These are phyloP conservation scores for Neodontobutis hainanensis DNA, from an alignment of 2,113 vertebrate species.

Conservation along the genomic window DNA sequence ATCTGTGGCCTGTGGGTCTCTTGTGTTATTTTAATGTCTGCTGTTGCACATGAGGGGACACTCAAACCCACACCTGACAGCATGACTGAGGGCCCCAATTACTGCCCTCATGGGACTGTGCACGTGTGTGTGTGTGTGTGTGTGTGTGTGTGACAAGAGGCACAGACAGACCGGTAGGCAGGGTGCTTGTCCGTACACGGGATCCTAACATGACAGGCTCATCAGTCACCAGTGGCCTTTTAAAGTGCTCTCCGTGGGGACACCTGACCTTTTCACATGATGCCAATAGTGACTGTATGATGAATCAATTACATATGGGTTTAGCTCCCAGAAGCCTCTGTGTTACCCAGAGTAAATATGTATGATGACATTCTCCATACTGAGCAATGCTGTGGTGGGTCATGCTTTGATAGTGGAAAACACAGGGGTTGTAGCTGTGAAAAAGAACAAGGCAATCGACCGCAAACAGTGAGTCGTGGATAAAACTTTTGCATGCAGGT, in stretches of 20 bases:
- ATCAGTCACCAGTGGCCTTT: conserved; percentile 77
- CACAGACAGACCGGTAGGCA: conserved; percentile 21
- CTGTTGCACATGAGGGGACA: conserved; percentile 62
- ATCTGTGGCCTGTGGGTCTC: conserved; percentile 58
- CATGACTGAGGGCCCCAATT: conserved; percentile 72
- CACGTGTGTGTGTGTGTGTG: conserved; percentile 32
- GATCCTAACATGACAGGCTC: conserved; percentile 71
- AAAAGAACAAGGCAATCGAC: conserved; percentile 21
- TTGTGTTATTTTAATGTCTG: conserved; percentile 69
- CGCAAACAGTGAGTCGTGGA: conserved; percentile 24
- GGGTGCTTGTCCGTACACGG: conserved; percentile 51
- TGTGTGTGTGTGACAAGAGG: not conserved
- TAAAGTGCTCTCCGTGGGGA: conserved; percentile 69
- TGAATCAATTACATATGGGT: conserved; percentile 68
- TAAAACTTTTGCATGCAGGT: conserved; percentile 44
- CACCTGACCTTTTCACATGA: conserved; percentile 74
- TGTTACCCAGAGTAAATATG: conserved; percentile 63
- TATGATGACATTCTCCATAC: conserved; percentile 52
- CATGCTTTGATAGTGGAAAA: conserved; percentile 43
- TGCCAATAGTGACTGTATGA: conserved; percentile 72
- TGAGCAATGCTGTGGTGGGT: conserved; percentile 48
- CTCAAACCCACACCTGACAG: conserved; percentile 63
- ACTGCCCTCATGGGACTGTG: conserved; percentile 48
- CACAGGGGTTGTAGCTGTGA: conserved; percentile 22
- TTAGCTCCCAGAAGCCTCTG: conserved; percentile 36